phyloP scores from a whole-genome alignment of 2,113 vertebrate species.

The Pristiophorus japonicus region DNA sequence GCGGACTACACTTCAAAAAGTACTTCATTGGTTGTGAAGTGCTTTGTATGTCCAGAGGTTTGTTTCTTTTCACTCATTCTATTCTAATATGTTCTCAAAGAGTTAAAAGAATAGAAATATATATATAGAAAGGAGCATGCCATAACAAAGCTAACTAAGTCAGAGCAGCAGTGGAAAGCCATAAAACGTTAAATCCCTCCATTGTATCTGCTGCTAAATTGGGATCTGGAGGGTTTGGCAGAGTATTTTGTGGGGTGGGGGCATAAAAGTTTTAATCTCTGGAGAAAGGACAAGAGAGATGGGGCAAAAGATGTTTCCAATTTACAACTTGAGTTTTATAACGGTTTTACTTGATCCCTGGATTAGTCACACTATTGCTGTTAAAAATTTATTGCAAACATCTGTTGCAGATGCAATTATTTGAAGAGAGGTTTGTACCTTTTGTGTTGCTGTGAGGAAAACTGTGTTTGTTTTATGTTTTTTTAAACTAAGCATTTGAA shows the following conservation, averaged over 20 bases:
- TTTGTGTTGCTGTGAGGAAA: not conserved
- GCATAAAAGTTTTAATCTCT: not conserved
- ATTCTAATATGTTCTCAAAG: not conserved
- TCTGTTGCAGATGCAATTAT: slow-evolving; percentile 33
- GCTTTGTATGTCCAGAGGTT: not conserved
- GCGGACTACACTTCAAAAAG: not conserved
- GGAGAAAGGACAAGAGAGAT: not conserved
- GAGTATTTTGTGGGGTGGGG: not conserved
- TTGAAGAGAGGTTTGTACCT: not conserved
- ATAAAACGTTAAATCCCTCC: not conserved
- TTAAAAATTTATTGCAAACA: slow-evolving; percentile 26
- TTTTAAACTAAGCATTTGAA: slow-evolving; percentile 8
- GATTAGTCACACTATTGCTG: slow-evolving; percentile 21
- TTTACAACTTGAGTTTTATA: not conserved
- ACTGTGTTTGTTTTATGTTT: slow-evolving; percentile 12
- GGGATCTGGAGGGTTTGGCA: not conserved
- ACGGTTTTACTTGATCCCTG: not conserved
- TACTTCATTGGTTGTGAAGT: not conserved
- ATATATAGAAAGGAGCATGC: not conserved
- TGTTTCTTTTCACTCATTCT: not conserved
- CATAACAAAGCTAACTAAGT: not conserved
- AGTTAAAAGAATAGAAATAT: slow-evolving; percentile 7
- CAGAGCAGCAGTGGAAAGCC: not conserved
- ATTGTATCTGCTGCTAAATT: not conserved
- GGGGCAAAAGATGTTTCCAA: slow-evolving; percentile 16